These are phyloP conservation scores for Slavum lentiscoides DNA, from an alignment of 2,888 invertebrate genomes.

Conservation along the genomic window DNA sequence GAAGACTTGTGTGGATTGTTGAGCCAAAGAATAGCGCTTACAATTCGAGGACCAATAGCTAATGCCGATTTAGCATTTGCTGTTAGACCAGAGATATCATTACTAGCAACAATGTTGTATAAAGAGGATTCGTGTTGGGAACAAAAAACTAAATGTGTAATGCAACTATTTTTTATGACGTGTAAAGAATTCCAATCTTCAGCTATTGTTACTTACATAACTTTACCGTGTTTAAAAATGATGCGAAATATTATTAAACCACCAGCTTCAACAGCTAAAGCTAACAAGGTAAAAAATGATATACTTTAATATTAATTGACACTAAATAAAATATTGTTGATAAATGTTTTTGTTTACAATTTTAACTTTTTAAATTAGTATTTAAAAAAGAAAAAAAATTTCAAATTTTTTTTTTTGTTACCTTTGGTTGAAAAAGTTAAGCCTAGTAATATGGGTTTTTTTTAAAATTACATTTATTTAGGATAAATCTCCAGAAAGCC, in stretches of 20 bases:
- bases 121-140: slow-evolving; percentile 97
- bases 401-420: too few relatives aligned
- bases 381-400: too few relatives aligned
- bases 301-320: too few relatives aligned
- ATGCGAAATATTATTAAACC: slow-evolving; percentile 81
- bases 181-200: slow-evolving; percentile 78
- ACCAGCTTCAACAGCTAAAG: slow-evolving; percentile 64
- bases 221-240: slow-evolving; percentile 90
- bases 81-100: slow-evolving; percentile 85
- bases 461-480: slow-evolving; percentile 50
- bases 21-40: slow-evolving; percentile 81
- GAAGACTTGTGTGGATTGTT: slow-evolving; percentile 81
- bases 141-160: slow-evolving; percentile 82
- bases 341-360: too few relatives aligned
- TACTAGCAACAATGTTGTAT: slow-evolving; percentile 84
- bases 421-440: slow-evolving; percentile 59
- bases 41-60: slow-evolving; percentile 76
- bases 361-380: too few relatives aligned
- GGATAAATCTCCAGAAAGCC: slow-evolving; percentile 63
- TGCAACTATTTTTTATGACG: slow-evolving; percentile 82
- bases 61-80: slow-evolving; percentile 73
- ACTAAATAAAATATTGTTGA: too few relatives aligned
- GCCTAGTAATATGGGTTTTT: neutral
- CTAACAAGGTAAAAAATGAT: slow-evolving; percentile 62
- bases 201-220: slow-evolving; percentile 86